Percentiles rank a stretch among this genome's conserved stretches.
These are phyloP conservation scores for Idaea aversata DNA, from an alignment of 2,888 invertebrate species.

Conservation along the genomic window DNA sequence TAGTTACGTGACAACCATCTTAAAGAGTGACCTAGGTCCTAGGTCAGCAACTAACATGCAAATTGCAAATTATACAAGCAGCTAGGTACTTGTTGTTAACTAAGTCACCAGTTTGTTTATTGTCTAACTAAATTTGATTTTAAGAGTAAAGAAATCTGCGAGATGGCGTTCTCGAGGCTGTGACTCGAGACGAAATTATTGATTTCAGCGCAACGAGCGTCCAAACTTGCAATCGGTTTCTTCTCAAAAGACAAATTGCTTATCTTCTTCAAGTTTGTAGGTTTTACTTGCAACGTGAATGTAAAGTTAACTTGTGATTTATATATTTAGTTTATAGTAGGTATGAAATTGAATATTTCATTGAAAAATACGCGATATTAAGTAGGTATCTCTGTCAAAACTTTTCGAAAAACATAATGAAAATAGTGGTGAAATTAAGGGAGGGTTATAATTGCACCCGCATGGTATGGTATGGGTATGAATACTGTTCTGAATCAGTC, in stretches of 20 bases:
- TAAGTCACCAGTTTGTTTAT: background rate
- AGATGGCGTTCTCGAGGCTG: constrained; percentile 32
- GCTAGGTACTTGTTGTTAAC: background rate
- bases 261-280: constrained; percentile 30
- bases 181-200: constrained; percentile 66
- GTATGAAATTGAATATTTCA: background rate
- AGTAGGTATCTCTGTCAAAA: background rate
- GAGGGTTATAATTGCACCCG: no score
- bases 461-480: no score
- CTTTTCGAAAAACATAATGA: background rate
- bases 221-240: constrained; percentile 62
- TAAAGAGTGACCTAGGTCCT: constrained; percentile 25
- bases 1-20: background rate
- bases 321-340: constrained; percentile 9
- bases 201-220: constrained; percentile 63
- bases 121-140: constrained; percentile 3
- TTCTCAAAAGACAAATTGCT: constrained; percentile 53
- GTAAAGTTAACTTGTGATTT: constrained; percentile 5
- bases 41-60: constrained; percentile 17
- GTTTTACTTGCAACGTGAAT: background rate
- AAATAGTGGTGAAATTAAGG: background rate
- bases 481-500: background rate
- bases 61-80: background rate
- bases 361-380: background rate
- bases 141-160: constrained; percentile 5